These are phyloP conservation scores for Myathropa florea DNA, from an alignment of 2,888 invertebrate species.

Conservation along the genomic window DNA sequence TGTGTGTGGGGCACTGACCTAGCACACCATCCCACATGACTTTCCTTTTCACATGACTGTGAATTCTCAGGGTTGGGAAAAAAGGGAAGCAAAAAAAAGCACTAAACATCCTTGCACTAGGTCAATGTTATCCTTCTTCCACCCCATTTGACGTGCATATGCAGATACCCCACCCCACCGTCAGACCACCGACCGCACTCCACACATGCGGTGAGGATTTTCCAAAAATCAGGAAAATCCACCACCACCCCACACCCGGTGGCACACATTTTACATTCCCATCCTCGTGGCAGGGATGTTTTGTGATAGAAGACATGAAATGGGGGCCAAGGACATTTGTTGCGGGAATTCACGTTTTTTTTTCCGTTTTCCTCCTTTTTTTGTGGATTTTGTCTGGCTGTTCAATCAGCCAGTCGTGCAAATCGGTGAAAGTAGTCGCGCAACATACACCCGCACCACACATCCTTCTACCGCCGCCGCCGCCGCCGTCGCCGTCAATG, in stretches of 20 bases:
- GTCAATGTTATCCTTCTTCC: conserved; percentile 46
- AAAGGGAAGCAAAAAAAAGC: not conserved
- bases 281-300: conserved; percentile 39
- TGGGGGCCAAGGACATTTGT: conserved; percentile 62
- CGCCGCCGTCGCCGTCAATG: not conserved
- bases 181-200: not conserved
- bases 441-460: conserved; percentile 32
- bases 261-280: conserved; percentile 41
- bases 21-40: not conserved
- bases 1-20: conserved; percentile 50
- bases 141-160: conserved; percentile 60
- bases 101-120: conserved; percentile 57
- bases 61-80: conserved; percentile 14
- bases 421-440: conserved; percentile 64
- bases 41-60: conserved; percentile 26
- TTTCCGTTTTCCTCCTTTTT: conserved; percentile 3
- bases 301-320: conserved; percentile 20
- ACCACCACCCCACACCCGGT: conserved; percentile 10
- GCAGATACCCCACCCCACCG: conserved; percentile 44
- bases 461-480: not conserved
- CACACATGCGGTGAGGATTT: conserved; percentile 52
- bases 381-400: conserved; percentile 52
- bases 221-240: conserved; percentile 42
- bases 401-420: conserved; percentile 70
- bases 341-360: conserved; percentile 4